Evolutionary conservation across 2,888 invertebrate genomes (phyloP), one percentile per base, ranked within the genome.

Genomic region (Idaea dimidiata): DNA sequence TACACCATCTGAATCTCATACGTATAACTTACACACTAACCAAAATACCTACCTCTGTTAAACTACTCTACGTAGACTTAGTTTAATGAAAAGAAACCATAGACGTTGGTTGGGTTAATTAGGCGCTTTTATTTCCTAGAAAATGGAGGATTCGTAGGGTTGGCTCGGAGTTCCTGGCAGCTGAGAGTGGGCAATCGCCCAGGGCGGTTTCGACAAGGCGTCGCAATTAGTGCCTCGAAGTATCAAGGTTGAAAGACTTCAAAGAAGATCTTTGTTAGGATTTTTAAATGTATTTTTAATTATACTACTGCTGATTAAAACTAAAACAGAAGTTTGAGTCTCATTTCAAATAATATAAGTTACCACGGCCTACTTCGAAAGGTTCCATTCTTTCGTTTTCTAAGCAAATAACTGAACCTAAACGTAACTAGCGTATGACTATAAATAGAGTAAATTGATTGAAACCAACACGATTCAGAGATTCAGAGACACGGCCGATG

Each of bases 171-270:
- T 61, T 55, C 5, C 31, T 61, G 57, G 57, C 59, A 32, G 43
- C 57, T 24, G 24, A 62, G 64, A 59, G 57, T 62, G 60, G 63
- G 66, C 62, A 66, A 68, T 67, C 60, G 66, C 69, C 60, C 54
- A 32, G 59, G 60, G 71, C 67, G 56, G 61, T 65, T 64, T 43
- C 43, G 43, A 43, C 63, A 72, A 72, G 72, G 75, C 72, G 73
- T 73, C 73, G 76, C 77, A 83, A 84, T 83, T 83, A 83, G 78
- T 77, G 76, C 76, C 72, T 73, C 71, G 67, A 72, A 78, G 75
- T 76, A 73, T 78, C 69, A 71, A 67, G 68, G 60, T 59, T 66
- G 55, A 56, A 59, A 43, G 43, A 43, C 43, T 43, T 43, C 14
- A 43, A 43, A 43, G 43, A 56, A n/a, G 58, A 61, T 31, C 55